Percentiles rank a stretch among this genome's conserved stretches.
Conservation (phyloP, 2,888 invertebrate genomes). For the Dryomyza anilis region DNA sequence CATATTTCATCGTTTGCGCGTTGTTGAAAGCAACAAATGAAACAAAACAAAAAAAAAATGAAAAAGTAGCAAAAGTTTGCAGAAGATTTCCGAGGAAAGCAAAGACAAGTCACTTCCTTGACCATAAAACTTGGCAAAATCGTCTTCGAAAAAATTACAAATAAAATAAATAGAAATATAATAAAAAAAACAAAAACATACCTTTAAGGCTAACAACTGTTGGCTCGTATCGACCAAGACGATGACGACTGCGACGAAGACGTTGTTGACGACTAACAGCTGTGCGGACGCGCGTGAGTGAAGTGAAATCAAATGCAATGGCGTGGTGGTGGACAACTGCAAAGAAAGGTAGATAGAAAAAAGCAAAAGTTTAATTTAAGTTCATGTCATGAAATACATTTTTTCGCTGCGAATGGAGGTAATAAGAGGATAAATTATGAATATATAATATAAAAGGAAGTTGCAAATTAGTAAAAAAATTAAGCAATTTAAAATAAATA, state of each 20-base stretch:
- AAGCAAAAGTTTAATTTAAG: not conserved
- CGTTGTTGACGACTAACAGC: not conserved
- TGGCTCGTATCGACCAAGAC: not conserved
- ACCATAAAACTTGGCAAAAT: too few relatives aligned
- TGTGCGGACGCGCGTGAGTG: too few relatives aligned
- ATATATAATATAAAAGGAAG: not conserved
- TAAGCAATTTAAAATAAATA: too few relatives aligned
- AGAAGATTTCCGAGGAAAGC: too few relatives aligned
- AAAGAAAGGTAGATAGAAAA: not conserved
- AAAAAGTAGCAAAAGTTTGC: too few relatives aligned
- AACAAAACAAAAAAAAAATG: not conserved
- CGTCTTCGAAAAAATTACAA: too few relatives aligned
- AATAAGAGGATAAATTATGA: not conserved
- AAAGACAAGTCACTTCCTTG: too few relatives aligned
- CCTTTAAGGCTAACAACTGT: not conserved
- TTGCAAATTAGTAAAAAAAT: not conserved
- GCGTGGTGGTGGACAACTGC: not conserved
- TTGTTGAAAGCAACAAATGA: not conserved
- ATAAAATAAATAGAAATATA: not conserved
- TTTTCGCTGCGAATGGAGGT: too few relatives aligned
- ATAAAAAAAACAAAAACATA: not conserved
- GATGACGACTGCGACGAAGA: not conserved
- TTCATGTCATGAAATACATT: too few relatives aligned
- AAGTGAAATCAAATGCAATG: not conserved
- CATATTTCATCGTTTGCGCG: too few relatives aligned